Evolutionary conservation across 2,888 invertebrate species (phyloP).

Genomic region (Ectemnius cavifrons): DNA sequence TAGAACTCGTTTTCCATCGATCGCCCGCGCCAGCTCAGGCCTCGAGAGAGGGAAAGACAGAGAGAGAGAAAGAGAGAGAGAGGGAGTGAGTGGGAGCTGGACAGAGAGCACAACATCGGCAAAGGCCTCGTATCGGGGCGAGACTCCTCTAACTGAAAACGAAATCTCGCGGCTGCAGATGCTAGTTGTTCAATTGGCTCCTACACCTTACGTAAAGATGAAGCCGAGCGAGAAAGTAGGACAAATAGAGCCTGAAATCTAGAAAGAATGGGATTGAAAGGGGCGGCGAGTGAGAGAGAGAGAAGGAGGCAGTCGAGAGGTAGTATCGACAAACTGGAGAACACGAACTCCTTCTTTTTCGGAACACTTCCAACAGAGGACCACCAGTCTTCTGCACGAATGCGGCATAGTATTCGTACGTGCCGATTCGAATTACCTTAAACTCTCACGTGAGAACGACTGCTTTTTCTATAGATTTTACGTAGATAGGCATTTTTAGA

Average conservation of each 20-base stretch:
- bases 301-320: neutral
- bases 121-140: neutral
- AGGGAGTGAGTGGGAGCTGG: conserved; percentile 11
- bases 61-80: neutral
- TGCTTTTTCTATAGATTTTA: conserved; percentile 46
- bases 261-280: conserved; percentile 1
- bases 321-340: conserved; percentile 20
- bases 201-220: conserved; percentile 33
- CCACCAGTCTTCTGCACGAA: conserved; percentile 36
- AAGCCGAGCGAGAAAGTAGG: conserved; percentile 11
- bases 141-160: conserved; percentile 23
- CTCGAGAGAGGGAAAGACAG: neutral
- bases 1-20: conserved; percentile 43
- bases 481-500: conserved; percentile 53
- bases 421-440: conserved; percentile 40
- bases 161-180: conserved; percentile 39
- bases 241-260: conserved; percentile 3
- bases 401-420: conserved; percentile 44
- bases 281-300: neutral
- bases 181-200: conserved; percentile 44
- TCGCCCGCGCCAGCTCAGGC: conserved; percentile 31
- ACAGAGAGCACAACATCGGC: too few species aligned
- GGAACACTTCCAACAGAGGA: conserved; percentile 51
- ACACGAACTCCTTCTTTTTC: conserved; percentile 42
- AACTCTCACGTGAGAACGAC: conserved; percentile 41